Evolutionary conservation across 2,113 vertebrate genomes (phyloP), one percentile per base, ranked within the genome.

Genomic region (Gadus macrocephalus): DNA sequence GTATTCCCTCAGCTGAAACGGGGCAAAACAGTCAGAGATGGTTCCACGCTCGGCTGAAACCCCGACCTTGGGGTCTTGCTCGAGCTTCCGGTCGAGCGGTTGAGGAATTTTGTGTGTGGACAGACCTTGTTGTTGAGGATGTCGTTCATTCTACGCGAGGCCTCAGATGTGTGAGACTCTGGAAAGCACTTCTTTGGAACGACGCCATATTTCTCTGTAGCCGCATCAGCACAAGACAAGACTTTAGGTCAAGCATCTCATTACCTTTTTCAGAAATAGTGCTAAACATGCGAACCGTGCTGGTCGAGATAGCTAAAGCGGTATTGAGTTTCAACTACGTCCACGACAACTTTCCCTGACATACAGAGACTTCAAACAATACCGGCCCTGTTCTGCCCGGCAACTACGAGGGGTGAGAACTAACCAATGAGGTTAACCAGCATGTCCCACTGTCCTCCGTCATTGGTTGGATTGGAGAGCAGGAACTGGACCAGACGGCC

Each of bases 371-470:
- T 49, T 14, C 42, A 49, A 49, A 49, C 31, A 35, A 35, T 35
- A 35, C 4, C 3, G 31, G 31, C 31, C 6, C 6, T 35, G 31
- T 35, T 35, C 31, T 35, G 2, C 31, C 31, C 31, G 31, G 4
- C 31, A 35, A 35, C 31, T 35, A 49, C 8, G 27, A 15, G 31
- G 53, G 25, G 14, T 27, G 56, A 11, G 38, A 66, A 80, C 94
- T 91, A 81, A 99, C 97, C 96, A 72, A 99, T 92, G 71, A 99
- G 93, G 78, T 99, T 99, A 72, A 98, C 97, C 83, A 99, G 80
- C 97, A 99, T 99, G 78, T 98, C 95, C 97, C 97, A 99, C 71
- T 99, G 97, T 49, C 97, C 97, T 59, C 97, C 97, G 60, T 99
- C 97, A 28, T 97, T 98, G 0, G 92, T 93, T 68, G 97, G 97